Percentiles rank a stretch among this genome's conserved stretches.
Conservation (phyloP, 2,888 invertebrate species). For the Merodon equestris region DNA sequence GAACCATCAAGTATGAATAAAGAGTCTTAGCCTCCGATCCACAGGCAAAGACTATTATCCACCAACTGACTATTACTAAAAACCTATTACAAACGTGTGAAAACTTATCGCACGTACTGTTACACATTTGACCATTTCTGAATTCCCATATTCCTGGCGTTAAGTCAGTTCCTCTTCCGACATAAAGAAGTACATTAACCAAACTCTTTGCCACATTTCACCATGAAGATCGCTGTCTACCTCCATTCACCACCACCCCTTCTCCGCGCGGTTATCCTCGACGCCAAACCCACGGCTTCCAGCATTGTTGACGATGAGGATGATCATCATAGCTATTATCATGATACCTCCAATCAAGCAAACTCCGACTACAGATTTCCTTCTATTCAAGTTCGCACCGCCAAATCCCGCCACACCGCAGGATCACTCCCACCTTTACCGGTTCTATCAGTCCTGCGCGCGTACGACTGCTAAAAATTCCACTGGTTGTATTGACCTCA, state of each 20-base stretch:
- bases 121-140: no score
- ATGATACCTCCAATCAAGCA: conserved; percentile 39
- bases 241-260: conserved; percentile 13
- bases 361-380: conserved; percentile 34
- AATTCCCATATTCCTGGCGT: conserved; percentile 31
- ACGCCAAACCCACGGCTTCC: conserved; percentile 10
- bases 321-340: conserved; percentile 54
- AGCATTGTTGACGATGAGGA: conserved; percentile 34
- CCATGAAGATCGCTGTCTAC: conserved; percentile 37
- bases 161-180: conserved; percentile 47
- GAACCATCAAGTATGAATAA: no score
- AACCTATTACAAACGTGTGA: no score
- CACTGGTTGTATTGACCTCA: conserved; percentile 73
- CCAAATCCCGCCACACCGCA: conserved; percentile 21
- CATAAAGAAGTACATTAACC: conserved; percentile 28
- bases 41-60: no score
- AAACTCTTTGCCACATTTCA: conserved; percentile 51
- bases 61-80: no score
- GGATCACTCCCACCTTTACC: conserved; percentile 29
- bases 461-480: conserved; percentile 68
- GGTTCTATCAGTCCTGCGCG: conserved; percentile 52
- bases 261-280: conserved; percentile 13
- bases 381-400: neutral
- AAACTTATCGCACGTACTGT: no score
- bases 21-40: no score